phyloP scores from a whole-genome alignment of 2,113 vertebrate species.

The Cyprinodon tularosa region DNA sequence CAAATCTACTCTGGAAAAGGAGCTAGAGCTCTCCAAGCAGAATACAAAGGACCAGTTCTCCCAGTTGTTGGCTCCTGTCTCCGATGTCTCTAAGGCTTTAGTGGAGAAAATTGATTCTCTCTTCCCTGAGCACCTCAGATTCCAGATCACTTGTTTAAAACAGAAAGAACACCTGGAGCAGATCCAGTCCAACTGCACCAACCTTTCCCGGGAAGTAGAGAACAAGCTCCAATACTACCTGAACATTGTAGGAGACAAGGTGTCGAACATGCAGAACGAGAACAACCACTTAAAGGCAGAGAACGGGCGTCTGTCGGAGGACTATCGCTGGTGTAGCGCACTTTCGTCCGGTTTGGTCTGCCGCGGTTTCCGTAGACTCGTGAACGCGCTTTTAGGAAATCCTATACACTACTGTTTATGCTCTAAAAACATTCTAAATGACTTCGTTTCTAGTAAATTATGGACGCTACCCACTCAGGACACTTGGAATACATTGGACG shows the following conservation, averaged over 20 bases:
- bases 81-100: conserved; percentile 73
- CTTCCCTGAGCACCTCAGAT: conserved; percentile 62
- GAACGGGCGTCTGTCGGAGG: conserved; percentile 59
- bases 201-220: conserved; percentile 72
- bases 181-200: conserved; percentile 73
- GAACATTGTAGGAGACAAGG: conserved; percentile 50
- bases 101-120: conserved; percentile 72
- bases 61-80: conserved; percentile 64
- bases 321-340: conserved; percentile 65
- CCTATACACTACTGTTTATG: too few species aligned
- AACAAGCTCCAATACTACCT: conserved; percentile 70
- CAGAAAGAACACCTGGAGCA: conserved; percentile 70
- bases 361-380: too few species aligned
- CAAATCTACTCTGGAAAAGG: conserved; percentile 51
- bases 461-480: too few species aligned
- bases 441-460: too few species aligned
- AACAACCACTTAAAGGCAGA: conserved; percentile 70
- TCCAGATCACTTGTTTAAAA: conserved; percentile 76
- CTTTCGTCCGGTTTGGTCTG: too few species aligned
- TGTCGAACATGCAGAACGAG: conserved; percentile 51
- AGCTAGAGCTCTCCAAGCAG: conserved; percentile 43
- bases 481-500: too few species aligned
- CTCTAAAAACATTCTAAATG: too few species aligned
- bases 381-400: too few species aligned
- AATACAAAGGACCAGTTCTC: conserved; percentile 73